Conservation (phyloP, 2,797 vertebrate species). For the Halcyon badia region DNA sequence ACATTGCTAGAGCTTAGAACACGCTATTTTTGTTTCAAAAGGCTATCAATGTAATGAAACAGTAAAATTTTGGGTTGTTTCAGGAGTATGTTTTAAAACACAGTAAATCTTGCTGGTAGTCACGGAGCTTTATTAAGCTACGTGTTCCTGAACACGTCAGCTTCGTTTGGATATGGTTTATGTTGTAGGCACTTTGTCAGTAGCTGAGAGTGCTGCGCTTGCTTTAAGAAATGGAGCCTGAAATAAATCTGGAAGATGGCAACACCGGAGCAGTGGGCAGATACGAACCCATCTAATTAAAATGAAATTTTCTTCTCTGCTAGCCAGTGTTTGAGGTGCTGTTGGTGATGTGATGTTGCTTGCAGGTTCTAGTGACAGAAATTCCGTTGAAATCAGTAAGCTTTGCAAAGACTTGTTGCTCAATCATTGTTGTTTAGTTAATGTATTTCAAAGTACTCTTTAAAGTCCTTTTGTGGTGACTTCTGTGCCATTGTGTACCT, state of each 20-base stretch:
- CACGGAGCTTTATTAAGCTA: background rate
- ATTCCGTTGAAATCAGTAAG: background rate
- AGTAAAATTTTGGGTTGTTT: background rate
- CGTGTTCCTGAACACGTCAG: background rate
- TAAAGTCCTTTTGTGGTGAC: background rate
- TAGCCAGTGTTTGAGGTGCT: background rate
- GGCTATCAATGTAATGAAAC: background rate
- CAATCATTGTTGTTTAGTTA: background rate
- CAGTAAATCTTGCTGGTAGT: background rate
- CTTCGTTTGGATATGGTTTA: background rate
- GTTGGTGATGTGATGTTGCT: background rate
- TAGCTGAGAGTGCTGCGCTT: background rate
- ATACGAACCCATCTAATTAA: background rate
- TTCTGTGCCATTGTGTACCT: background rate
- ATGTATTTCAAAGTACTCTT: background rate
- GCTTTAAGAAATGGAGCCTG: background rate
- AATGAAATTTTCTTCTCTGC: background rate
- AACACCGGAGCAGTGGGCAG: accelerated
- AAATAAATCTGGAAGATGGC: background rate
- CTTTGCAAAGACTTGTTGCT: background rate
- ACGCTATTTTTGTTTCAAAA: background rate
- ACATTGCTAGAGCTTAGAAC: accelerated
- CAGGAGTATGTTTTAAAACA: background rate
- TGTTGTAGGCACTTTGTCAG: background rate
- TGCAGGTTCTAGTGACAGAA: background rate